Conservation (phyloP, 2,797 vertebrate genomes). For the Anas capensis region DNA sequence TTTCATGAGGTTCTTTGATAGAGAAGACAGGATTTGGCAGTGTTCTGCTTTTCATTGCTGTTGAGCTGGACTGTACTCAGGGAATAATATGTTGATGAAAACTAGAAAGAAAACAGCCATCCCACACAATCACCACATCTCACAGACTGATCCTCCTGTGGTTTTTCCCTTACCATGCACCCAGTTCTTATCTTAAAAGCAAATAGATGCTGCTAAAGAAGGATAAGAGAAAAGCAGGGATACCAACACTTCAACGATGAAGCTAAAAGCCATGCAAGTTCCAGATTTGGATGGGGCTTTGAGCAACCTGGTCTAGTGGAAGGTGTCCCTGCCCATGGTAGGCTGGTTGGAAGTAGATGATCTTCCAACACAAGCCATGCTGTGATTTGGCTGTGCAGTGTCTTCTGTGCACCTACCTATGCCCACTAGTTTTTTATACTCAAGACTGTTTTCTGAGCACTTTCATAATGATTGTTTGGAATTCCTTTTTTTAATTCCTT, state of each 20-base stretch:
- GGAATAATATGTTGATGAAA: slow-evolving; percentile 10
- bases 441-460: not conserved
- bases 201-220: not conserved
- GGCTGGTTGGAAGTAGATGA: too few relatives aligned
- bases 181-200: not conserved
- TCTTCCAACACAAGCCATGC: too few relatives aligned
- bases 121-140: not conserved
- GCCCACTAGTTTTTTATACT: not conserved
- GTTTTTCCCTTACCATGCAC: not conserved
- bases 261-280: not conserved
- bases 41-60: not conserved
- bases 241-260: not conserved
- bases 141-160: not conserved
- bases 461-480: not conserved
- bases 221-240: not conserved
- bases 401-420: not conserved
- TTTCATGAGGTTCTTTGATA: not conserved
- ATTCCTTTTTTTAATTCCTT: not conserved
- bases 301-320: too few relatives aligned
- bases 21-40: not conserved
- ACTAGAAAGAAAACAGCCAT: not conserved
- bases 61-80: not conserved
- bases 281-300: not conserved
- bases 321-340: too few relatives aligned
- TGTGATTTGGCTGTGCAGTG: not conserved